A percentile compares a stretch with the other conserved stretches of the same genome.
Conservation (phyloP, 1,140 invertebrate genomes). For the Caenorhabditis brenneri region DNA sequence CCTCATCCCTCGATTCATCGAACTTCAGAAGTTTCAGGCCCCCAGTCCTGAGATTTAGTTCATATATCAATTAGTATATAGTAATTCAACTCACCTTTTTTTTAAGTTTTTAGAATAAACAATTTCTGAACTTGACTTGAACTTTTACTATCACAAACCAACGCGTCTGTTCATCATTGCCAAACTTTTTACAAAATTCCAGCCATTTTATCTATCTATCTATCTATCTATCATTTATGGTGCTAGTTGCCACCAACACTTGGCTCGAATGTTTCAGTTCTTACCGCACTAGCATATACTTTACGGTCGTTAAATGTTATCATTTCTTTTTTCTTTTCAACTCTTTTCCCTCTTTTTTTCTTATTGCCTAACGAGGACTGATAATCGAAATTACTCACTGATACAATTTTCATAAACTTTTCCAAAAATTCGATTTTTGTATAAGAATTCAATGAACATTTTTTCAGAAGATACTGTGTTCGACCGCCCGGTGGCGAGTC, state of each 20-base stretch:
- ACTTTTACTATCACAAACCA: no score
- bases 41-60: no score
- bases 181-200: no score
- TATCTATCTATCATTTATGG: no score
- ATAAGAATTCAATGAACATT: not conserved
- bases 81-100: no score
- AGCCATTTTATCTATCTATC: no score
- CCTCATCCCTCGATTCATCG: no score
- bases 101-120: no score
- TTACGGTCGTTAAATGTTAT: constrained; percentile 26
- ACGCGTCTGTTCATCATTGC: no score
- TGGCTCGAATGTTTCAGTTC: not conserved
- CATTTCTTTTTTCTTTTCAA: not conserved
- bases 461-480: constrained; percentile 34
- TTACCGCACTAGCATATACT: constrained; percentile 14
- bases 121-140: no score
- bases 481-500: constrained; percentile 15
- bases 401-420: not conserved
- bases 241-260: not conserved
- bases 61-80: no score
- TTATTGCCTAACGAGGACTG: not conserved
- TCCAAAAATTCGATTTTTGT: not conserved
- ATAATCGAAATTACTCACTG: not conserved
- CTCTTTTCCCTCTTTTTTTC: not conserved
- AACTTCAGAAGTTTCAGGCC: no score